A percentile compares a stretch with the other conserved stretches of the same genome.
Conservation (phyloP, 2,888 invertebrate genomes). For the Acrobasis consociella region DNA sequence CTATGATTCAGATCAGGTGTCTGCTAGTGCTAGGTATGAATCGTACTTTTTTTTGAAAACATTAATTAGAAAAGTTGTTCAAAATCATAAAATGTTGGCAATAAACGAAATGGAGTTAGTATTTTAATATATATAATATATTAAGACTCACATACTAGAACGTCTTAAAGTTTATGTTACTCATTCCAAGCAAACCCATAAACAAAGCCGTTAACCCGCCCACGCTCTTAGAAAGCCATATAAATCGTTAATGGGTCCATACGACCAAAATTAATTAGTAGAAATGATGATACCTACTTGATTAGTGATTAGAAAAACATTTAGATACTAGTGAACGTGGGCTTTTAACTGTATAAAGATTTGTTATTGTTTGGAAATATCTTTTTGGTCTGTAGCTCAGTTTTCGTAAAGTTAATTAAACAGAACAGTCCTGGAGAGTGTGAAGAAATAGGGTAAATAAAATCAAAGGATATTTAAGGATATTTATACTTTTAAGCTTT, state of each 20-base stretch:
- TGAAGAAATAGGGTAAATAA: too few species aligned
- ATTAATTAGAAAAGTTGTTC: too few species aligned
- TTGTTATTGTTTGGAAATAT: background rate
- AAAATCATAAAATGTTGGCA: too few species aligned
- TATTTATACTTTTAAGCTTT: too few species aligned
- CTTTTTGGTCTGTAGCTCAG: background rate
- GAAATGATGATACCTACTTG: conserved; percentile 23
- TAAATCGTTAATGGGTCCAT: conserved; percentile 30
- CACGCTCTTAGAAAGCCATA: conserved; percentile 31
- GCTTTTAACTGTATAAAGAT: background rate
- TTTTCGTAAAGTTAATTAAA: too few species aligned
- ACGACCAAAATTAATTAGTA: conserved; percentile 32
- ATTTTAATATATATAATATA: too few species aligned
- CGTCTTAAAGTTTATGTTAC: conserved; percentile 12
- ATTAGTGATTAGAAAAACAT: conserved; percentile 29
- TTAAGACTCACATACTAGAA: background rate
- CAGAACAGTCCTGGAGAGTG: too few species aligned
- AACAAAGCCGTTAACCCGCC: conserved; percentile 24
- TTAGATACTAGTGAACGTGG: background rate
- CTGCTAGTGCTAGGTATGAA: too few species aligned
- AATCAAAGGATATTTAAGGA: too few species aligned
- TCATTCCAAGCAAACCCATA: conserved; percentile 20
- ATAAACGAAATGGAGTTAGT: too few species aligned
- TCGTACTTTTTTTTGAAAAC: too few species aligned
- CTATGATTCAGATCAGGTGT: too few species aligned